Evolutionary conservation across 2,888 invertebrate species (phyloP), one percentile per base, ranked within the genome.

Genomic region (Calameuta idolon): DNA sequence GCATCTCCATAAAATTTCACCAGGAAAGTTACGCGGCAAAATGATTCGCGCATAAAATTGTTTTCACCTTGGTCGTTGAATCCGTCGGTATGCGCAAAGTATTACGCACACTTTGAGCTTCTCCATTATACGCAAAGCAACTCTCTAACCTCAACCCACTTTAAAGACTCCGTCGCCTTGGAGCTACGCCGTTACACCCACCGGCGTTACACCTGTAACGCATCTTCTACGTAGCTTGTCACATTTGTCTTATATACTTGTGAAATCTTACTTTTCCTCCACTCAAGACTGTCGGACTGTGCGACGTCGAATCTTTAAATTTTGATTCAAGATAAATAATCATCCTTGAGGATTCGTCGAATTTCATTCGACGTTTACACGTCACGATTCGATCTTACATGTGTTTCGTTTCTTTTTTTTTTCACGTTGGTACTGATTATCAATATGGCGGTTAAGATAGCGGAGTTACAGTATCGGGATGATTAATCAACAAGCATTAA

Each of bases 131-230:
- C 34, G 12, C 31, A 31, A 71, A 71, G 71, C 81, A 79, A 81
- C 82, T 82, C 81, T 82, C 75, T 83, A 86, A 83, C 89, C 89
- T 89, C 89, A 87, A 89, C 88, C 88, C 83, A 88, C 88, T 89
- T 88, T 82, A 83, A 85, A 85, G 84, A 83, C 81, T 82, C 81
- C 80, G 76, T 85, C 76, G 81, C 87, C 86, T 87, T 87, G 85
- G 82, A 75, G 79, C 81, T 81, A 75, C 33, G 83, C 78, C 79
- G 80, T 81, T 81, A 80, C 79, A 33, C 69, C 40, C 40, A 40
- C 40, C 40, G 23, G 40, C 15, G 40, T 40, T 40, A 40, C 23
- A 55, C 23, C 55, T 55, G 55, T 55, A 55, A 55, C 55, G 55
- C 55, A 55, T 55, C 55, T 55, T 55, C 55, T 9, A 23, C 55